phyloP scores from a whole-genome alignment of 2,888 invertebrate genomes.

The Macaria liturata region DNA sequence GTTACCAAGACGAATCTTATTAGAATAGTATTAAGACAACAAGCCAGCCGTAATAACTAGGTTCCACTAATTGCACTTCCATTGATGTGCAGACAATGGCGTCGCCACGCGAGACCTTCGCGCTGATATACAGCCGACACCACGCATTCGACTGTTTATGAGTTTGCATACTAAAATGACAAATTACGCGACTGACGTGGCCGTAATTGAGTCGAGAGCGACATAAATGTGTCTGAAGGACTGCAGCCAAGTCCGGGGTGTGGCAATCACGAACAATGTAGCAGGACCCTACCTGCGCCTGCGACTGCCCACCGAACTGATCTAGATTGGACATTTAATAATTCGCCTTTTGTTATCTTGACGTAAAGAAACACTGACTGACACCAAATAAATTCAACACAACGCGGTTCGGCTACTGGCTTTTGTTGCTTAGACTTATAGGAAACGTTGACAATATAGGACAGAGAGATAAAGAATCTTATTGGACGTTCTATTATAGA shows the following conservation, averaged over 20 bases:
- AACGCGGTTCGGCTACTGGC: constrained; percentile 37
- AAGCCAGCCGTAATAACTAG: constrained; percentile 51
- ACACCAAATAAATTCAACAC: constrained; percentile 43
- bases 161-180: constrained; percentile 67
- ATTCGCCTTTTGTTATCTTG: constrained; percentile 56
- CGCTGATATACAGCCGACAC: constrained; percentile 49
- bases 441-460: constrained; percentile 2
- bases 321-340: constrained; percentile 58
- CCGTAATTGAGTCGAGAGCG: constrained; percentile 46
- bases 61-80: constrained; percentile 54
- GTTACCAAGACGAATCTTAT: constrained; percentile 40
- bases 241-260: constrained; percentile 60
- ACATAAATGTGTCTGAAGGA: constrained; percentile 62
- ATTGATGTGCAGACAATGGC: constrained; percentile 58
- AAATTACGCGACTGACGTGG: constrained; percentile 64
- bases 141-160: constrained; percentile 59
- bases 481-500: constrained; percentile 9
- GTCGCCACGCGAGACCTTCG: constrained; percentile 60
- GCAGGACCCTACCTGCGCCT: constrained; percentile 34
- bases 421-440: constrained; percentile 34
- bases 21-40: constrained; percentile 43
- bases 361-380: constrained; percentile 46
- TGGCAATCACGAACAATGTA: constrained; percentile 70
- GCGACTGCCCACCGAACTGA: constrained; percentile 40
- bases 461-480: constrained; percentile 23